Evolutionary conservation across 2,113 vertebrate genomes (phyloP).

Genomic region (Typhlomys cinereus): DNA sequence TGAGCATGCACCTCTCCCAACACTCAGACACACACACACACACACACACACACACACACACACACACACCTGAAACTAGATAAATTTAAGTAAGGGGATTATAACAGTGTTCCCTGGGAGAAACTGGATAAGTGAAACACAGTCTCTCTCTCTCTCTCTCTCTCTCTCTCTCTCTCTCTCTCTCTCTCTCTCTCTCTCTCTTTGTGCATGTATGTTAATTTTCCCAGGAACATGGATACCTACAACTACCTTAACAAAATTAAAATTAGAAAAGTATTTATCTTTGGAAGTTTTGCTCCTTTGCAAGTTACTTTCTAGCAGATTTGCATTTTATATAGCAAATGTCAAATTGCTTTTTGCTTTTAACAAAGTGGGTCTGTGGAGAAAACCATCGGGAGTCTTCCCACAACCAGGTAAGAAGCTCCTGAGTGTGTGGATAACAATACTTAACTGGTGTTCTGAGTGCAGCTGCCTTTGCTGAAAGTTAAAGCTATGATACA

Average conservation of each 20-base stretch:
- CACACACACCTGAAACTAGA: not conserved
- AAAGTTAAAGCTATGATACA: not conserved
- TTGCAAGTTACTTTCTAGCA: not conserved
- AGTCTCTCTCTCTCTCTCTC: not conserved
- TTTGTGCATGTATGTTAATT: too few species aligned
- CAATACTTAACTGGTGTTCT: not conserved
- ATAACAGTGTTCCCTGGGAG: not conserved
- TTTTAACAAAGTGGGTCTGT: not conserved
- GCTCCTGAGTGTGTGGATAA: not conserved
- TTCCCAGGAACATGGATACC: not conserved
- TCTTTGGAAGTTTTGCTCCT: not conserved
- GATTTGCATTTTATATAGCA: not conserved
- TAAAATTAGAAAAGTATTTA: not conserved
- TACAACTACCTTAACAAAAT: not conserved
- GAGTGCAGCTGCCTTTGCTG: not conserved
- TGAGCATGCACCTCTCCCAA: not conserved
- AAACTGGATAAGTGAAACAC: too few species aligned
- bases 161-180: too few species aligned
- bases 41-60: not conserved
- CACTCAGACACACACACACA: not conserved
- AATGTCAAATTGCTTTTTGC: not conserved
- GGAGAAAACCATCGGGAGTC: not conserved
- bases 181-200: too few species aligned
- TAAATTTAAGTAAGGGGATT: not conserved
- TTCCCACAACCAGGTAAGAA: not conserved